These are phyloP conservation scores for Spicauda simplicius DNA, from an alignment of 2,888 invertebrate species.

Conservation along the genomic window DNA sequence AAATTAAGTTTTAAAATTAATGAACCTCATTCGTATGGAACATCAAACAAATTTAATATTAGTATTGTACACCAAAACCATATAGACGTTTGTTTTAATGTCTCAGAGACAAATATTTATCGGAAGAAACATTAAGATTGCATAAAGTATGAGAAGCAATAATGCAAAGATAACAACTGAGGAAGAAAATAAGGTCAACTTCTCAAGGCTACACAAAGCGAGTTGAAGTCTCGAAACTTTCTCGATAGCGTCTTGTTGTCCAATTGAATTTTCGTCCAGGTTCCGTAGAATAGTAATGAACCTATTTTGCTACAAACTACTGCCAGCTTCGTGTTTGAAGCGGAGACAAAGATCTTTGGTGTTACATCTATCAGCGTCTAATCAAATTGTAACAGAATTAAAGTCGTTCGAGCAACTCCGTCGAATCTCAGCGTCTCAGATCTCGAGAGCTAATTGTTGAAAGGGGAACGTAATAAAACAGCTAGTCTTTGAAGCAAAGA, in stretches of 20 bases:
- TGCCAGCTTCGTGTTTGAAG: constrained; percentile 64
- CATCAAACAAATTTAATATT: background rate
- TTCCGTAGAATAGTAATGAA: constrained; percentile 63
- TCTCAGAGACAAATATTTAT: constrained; percentile 23
- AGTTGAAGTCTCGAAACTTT: constrained; percentile 46
- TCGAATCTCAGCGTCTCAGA: constrained; percentile 67
- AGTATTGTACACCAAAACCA: background rate
- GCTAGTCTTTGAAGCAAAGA: constrained; percentile 79
- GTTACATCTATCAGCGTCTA: constrained; percentile 64
- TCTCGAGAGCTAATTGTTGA: constrained; percentile 76
- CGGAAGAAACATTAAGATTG: constrained; percentile 17
- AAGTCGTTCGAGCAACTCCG: constrained; percentile 69
- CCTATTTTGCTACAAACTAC: constrained; percentile 67
- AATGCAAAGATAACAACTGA: constrained; percentile 34
- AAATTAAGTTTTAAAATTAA: constrained; percentile 6
- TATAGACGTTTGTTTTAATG: constrained; percentile 4
- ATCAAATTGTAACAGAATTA: constrained; percentile 72
- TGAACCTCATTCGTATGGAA: background rate
- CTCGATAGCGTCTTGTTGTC: constrained; percentile 55
- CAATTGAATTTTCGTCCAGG: constrained; percentile 67
- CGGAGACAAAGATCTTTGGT: constrained; percentile 57
- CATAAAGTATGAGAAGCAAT: constrained; percentile 30
- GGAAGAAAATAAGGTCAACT: constrained; percentile 20
- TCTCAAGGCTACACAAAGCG: constrained; percentile 24
- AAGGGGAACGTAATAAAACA: constrained; percentile 80